Base-by-base conservation (phyloP, 2,797 vertebrate species). In the Ibycter americanus region DNA sequence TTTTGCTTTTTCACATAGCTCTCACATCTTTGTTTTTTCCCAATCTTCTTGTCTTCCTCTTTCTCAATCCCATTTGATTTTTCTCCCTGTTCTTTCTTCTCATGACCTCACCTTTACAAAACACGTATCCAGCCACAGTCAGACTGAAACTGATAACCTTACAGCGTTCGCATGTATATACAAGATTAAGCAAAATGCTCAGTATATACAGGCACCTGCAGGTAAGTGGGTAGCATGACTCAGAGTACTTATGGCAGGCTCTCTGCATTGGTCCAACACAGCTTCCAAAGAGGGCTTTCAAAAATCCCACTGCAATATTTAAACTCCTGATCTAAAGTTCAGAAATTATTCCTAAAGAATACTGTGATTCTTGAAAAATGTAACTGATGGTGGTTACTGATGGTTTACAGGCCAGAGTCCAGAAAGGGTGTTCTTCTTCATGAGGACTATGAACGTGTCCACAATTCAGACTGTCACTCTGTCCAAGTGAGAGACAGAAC, bases 71-170 rank as follows among this genome's bases (percentile, higher is more conserved):
- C n/a, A 38, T 12, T 59, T 46, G 12, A 21, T 29, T 44, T 86
- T 86, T 87, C n/a, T 79, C 27, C n/a, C 38, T 32, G 13, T n/a
- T 93, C 38, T 86, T 80, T 76, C 38, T 83, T 52, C 47, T 72
- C 15, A 3, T 6, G 22, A n/a, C 10, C 15, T 62, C 47, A 34
- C 1, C 42, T 90, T 73, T 49, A 13, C 17, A 62, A 72, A 90
- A 72, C 7, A 44, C 25, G n/a, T 72, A 34, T 36, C 22, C 47
- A 73, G 22, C 12, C 74, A 71, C 51, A 46, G 19, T 38, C 31
- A 65, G 36, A 73, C 31, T 38, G 29, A 83, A 34, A 26, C 56
- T 29, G 38, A 47, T 38, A 55, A 65, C 7, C 27, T 59, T 36
- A 8, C 21, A 55, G 38, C 34, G 38, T 38, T 84, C 63, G 21